Conservation (phyloP, 2,888 invertebrate genomes). For the Vanessa cardui region DNA sequence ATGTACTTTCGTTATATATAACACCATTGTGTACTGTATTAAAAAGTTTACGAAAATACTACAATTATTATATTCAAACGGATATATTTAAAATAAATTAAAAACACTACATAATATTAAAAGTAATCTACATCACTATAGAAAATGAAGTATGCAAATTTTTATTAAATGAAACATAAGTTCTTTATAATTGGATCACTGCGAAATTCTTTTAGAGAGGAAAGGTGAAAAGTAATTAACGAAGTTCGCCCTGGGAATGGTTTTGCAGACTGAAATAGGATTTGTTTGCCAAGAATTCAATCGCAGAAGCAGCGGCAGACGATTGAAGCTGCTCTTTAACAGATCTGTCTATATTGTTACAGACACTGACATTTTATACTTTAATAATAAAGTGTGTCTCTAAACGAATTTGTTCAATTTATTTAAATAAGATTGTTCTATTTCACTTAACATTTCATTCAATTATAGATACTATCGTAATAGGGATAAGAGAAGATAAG, state of each 20-base stretch:
- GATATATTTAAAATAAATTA: neutral
- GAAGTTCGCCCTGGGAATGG: conserved; percentile 32
- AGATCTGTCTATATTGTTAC: conserved; percentile 23
- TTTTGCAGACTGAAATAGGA: conserved; percentile 40
- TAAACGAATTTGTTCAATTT: neutral
- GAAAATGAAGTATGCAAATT: neutral
- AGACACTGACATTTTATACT: conserved; percentile 5
- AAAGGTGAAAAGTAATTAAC: conserved; percentile 42
- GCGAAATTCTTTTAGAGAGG: conserved; percentile 28
- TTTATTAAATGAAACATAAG: conserved; percentile 15
- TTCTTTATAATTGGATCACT: conserved; percentile 32
- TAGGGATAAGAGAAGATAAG: too few species aligned
- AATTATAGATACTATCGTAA: too few species aligned
- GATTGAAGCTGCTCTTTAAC: conserved; percentile 30
- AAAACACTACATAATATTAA: neutral
- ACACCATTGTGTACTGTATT: too few species aligned
- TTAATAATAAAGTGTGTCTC: neutral
- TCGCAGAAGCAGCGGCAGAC: conserved; percentile 49
- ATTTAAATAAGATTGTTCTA: too few species aligned
- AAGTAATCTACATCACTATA: neutral
- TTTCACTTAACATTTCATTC: too few species aligned
- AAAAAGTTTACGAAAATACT: neutral
- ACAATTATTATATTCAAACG: too few species aligned
- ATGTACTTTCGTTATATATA: too few species aligned
- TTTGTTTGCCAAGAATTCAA: conserved; percentile 70